phyloP scores from a whole-genome alignment of 1,140 invertebrate genomes.

The Vanessa atalanta region DNA sequence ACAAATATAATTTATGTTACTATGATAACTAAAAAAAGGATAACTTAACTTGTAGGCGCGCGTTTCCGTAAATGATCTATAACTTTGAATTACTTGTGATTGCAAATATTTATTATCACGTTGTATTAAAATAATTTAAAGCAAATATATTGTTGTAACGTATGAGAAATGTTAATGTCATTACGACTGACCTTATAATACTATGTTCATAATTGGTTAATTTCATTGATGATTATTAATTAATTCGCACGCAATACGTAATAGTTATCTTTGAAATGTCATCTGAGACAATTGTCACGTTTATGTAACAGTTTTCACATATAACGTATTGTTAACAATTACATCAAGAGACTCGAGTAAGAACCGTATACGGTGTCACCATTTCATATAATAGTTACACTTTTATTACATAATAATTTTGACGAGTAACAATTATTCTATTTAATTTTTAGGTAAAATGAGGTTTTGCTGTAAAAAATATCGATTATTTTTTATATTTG shows the following conservation, averaged over 20 bases:
- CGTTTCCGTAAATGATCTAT: too few species aligned
- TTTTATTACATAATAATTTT: background rate
- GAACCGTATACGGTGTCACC: conserved; percentile 9
- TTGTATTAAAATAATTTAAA: too few species aligned
- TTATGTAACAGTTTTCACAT: conserved; percentile 19
- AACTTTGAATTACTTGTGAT: too few species aligned
- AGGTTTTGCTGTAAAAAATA: too few species aligned
- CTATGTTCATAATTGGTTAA: background rate
- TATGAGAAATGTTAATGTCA: background rate
- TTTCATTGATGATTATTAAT: background rate
- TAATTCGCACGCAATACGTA: conserved; percentile 1
- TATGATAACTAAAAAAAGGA: too few species aligned
- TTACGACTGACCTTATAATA: background rate
- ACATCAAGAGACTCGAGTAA: background rate
- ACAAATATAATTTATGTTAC: too few species aligned
- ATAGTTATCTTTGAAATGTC: background rate
- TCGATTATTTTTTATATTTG: too few species aligned
- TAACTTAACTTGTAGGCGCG: too few species aligned
- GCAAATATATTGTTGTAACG: too few species aligned
- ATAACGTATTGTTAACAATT: conserved; percentile 8
- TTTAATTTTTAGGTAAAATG: too few species aligned
- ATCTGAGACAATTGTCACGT: conserved; percentile 2
- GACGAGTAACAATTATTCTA: background rate
- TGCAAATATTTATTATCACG: too few species aligned
- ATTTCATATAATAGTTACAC: conserved; percentile 16